Evolutionary conservation across 2,113 vertebrate species (phyloP), one percentile per base, ranked within the genome.

Genomic region (Brachirus orientalis): DNA sequence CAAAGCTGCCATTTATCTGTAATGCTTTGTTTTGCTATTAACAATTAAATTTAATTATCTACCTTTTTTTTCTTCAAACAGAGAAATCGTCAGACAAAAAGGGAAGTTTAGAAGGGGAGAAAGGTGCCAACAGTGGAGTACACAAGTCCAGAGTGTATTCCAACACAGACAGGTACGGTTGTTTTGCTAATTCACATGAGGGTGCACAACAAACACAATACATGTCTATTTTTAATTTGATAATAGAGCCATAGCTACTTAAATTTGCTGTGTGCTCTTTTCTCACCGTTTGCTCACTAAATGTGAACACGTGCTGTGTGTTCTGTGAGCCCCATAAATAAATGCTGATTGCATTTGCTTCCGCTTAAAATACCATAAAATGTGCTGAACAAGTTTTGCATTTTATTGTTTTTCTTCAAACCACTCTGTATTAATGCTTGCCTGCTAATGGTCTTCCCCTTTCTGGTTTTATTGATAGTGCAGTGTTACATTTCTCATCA

Each of bases 71-170:
- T 72, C 70, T 35, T 43, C 10, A n/a, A 67, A 65, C 78, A 94
- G 92, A 90, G 53, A 89, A 81, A 72, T 60, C 80, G 6, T 73
- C 76, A 2, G 77, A 90, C 58, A 88, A 77, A 73, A 89, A 71
- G 51, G 69, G 54, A 79, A 54, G 28, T 43, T 44, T 57, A 18
- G 85, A 80, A 44, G 85, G 60, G 4, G 72, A 88, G 46, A 85
- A 60, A 37, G 62, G 53, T 7, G 65, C 65, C 1, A 84, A 80
- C 77, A 48, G 73, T 50, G 71, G 64, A 13, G 17, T 35, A 19
- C 68, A 80, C 37, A 84, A 75, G 46, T 45, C 65, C 57, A 87
- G 53, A 75, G 63, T 20, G 50, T 47, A 51, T 47, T 59, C 64
- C 28, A 61, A 19, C 66, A 59, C 66, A 57, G 91, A 91, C 16